Evolutionary conservation across 2,113 vertebrate species (phyloP).

Genomic region (Laterallus jamaicensis): DNA sequence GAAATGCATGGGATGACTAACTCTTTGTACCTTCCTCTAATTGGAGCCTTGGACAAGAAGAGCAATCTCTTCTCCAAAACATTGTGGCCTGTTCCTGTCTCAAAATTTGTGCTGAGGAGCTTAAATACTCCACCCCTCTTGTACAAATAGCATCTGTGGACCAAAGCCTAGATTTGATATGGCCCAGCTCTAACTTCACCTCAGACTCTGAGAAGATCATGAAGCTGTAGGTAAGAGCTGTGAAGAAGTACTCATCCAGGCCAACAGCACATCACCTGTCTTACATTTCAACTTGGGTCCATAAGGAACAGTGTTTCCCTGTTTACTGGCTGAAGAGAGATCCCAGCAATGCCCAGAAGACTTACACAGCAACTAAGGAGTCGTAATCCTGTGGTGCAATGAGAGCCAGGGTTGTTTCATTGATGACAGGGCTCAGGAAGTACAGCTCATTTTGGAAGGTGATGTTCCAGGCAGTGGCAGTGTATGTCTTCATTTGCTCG

Average conservation of each 20-base stretch:
- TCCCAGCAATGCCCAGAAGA: background rate
- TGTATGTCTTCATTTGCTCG: background rate
- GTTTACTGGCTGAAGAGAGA: background rate
- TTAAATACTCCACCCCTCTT: background rate
- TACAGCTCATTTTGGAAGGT: background rate
- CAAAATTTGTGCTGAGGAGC: background rate
- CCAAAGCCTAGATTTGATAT: background rate
- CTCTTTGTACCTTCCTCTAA: background rate
- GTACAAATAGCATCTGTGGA: background rate
- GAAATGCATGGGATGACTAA: background rate
- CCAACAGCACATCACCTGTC: background rate
- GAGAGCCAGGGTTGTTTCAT: background rate
- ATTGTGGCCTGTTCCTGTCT: background rate
- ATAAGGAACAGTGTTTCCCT: background rate
- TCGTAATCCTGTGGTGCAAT: background rate
- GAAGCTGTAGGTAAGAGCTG: background rate
- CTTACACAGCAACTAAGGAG: constrained; percentile 24
- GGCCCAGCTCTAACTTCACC: background rate
- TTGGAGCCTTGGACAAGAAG: background rate
- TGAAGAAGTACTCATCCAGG: background rate
- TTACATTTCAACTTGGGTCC: background rate
- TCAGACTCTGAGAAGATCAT: background rate
- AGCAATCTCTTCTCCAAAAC: background rate
- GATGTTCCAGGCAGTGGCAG: background rate
- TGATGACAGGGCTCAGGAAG: background rate